Evolutionary conservation across 2,888 invertebrate genomes (phyloP), one percentile per base, ranked within the genome.

Genomic region (Acleris cristana): DNA sequence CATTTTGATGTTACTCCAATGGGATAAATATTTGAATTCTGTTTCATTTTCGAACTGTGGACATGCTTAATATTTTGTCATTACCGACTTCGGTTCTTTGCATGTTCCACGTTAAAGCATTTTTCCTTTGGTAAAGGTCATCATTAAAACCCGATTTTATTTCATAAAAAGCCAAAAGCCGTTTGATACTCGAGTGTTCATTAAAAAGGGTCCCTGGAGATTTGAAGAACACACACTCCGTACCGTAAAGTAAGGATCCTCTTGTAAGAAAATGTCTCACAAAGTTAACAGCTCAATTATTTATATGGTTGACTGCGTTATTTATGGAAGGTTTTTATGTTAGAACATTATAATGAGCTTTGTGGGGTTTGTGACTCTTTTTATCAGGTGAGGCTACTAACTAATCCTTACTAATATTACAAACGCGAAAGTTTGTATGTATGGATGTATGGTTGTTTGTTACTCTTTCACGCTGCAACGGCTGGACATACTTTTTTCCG

Each of bases 141-240:
- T 66, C 66, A 66, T 62, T 66, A 62, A 66, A 57, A 3, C 45
- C 52, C 56, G 21, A 54, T 61, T 65, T 57, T 57, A 30, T 45
- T 61, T 60, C n/a, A 26, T 26, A 59, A 45, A 60, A 60, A 34
- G 59, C 55, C 44, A 40, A 54, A 48, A 64, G 62, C 54, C 66
- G 58, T 67, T 65, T 57, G 65, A 57, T 57, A 62, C 19, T 49
- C 16, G 51, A 68, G 65, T 48, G 69, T 62, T 69, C 69, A 69
- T 69, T 69, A 69, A 65, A 61, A 65, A 65, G 61, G 69, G 69
- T 57, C 65, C 51, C 61, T 3, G 14, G 21, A n/a, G 59, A 18
- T 12, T n/a, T n/a, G 5, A 45, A 45, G 48, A n/a, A 53, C 8
- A 23, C 10, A 18, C 45, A 7, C 45, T 58, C 58, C 34, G 48